Conservation (phyloP, 2,888 invertebrate species). For the Calephelis perditalis region DNA sequence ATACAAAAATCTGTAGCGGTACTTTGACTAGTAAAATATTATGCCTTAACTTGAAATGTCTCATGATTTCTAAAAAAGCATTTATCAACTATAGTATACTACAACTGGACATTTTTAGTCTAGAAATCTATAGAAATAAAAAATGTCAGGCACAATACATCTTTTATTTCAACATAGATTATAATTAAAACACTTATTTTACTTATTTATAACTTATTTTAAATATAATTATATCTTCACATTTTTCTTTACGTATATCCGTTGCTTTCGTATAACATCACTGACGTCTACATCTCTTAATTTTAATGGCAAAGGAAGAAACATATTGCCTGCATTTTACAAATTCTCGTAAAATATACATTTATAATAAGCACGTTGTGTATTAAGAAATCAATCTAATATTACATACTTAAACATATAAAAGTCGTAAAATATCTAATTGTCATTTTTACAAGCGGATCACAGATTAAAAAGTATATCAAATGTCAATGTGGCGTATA, state of each 20-base stretch:
- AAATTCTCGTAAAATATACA: slow-evolving; percentile 8
- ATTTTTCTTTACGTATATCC: slow-evolving; percentile 71
- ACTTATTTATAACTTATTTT: slow-evolving; percentile 32
- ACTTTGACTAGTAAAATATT: slow-evolving; percentile 75
- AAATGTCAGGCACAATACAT: slow-evolving; percentile 9
- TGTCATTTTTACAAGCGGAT: slow-evolving; percentile 12
- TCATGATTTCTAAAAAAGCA: slow-evolving; percentile 34
- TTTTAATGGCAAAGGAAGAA: slow-evolving; percentile 12
- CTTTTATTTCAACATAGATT: slow-evolving; percentile 17
- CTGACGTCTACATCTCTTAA: slow-evolving; percentile 9
- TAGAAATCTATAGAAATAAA: slow-evolving; percentile 16
- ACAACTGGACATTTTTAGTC: slow-evolving; percentile 57
- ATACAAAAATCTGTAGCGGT: slow-evolving; percentile 50
- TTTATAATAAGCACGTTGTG: slow-evolving; percentile 4
- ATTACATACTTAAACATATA: slow-evolving; percentile 6
- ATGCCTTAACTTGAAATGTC: slow-evolving; percentile 54
- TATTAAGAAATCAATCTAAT: slow-evolving; percentile 5
- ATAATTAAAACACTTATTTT: slow-evolving; percentile 17
- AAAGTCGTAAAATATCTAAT: slow-evolving; percentile 8
- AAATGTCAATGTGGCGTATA: slow-evolving; percentile 13
- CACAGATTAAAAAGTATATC: slow-evolving; percentile 14
- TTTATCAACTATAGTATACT: slow-evolving; percentile 58
- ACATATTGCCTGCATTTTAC: slow-evolving; percentile 11
- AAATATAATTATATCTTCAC: slow-evolving; percentile 43
- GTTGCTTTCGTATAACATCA: slow-evolving; percentile 57